Conservation (phyloP, 2,797 vertebrate species). For the Pantherophis vulpinus region DNA sequence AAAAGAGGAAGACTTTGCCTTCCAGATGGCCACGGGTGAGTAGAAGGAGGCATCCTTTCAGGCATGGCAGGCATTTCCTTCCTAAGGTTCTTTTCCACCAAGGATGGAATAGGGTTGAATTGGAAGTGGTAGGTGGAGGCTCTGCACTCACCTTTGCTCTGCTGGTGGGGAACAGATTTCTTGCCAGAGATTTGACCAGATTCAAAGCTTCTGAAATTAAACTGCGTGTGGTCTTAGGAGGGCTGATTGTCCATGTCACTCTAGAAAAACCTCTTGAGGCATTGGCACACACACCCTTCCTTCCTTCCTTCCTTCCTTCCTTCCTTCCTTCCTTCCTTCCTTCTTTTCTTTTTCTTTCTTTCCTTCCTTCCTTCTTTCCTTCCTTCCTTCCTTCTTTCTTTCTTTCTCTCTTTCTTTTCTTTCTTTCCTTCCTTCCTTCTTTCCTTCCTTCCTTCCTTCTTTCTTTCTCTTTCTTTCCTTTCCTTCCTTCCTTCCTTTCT, state of each 20-base stretch:
- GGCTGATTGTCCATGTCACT: neutral
- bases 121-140: neutral
- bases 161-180: neutral
- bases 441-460: too few species aligned
- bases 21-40: neutral
- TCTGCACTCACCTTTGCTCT: neutral
- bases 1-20: neutral
- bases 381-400: too few species aligned
- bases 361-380: too few species aligned
- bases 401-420: too few species aligned
- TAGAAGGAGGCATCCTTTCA: neutral
- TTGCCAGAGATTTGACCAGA: neutral
- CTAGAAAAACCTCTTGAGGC: neutral
- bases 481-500: too few species aligned
- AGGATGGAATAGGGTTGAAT: neutral
- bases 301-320: too few species aligned
- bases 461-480: too few species aligned
- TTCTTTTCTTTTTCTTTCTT: too few species aligned
- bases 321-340: too few species aligned
- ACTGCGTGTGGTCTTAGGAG: neutral
- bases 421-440: fast-evolving
- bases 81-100: neutral
- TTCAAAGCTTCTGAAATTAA: neutral
- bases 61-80: neutral
- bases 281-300: neutral